Evolutionary conservation across 2,797 vertebrate species (phyloP).

Genomic region (Muscicapa comitata): DNA sequence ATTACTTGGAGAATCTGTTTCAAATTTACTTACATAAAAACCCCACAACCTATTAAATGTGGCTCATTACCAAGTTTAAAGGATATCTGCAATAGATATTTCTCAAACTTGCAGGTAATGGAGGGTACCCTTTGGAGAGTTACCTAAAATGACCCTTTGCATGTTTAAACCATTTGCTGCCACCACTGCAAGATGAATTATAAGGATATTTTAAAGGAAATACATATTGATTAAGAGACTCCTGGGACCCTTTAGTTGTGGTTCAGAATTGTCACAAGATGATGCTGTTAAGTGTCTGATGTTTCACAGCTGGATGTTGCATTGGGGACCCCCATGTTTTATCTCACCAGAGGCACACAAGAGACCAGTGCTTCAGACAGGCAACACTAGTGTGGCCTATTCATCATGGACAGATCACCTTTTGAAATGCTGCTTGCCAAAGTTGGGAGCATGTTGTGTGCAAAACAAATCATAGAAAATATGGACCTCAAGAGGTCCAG

Average conservation of each 20-base stretch:
- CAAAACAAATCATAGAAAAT: not conserved
- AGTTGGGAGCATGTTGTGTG: not conserved
- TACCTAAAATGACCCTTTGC: slow-evolving; percentile 50
- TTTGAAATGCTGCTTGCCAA: not conserved
- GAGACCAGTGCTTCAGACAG: not conserved
- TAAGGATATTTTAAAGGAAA: not conserved
- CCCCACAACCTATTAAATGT: slow-evolving; percentile 24
- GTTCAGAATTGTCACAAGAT: not conserved
- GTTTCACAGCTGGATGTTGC: not conserved
- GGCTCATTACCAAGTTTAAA: slow-evolving; percentile 45
- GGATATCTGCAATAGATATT: slow-evolving; percentile 40
- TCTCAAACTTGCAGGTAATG: slow-evolving; percentile 31
- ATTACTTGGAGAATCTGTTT: slow-evolving; percentile 61
- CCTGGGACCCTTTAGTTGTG: not conserved
- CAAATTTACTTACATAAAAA: slow-evolving; percentile 43
- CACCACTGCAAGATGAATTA: slow-evolving; percentile 5
- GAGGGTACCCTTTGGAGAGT: slow-evolving; percentile 4
- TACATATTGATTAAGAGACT: not conserved
- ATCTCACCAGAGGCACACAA: not conserved
- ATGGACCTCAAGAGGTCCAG: not conserved
- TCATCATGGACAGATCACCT: not conserved
- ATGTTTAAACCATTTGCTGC: slow-evolving; percentile 9
- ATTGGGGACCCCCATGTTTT: not conserved
- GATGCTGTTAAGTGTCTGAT: not conserved
- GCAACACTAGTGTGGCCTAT: rapidly evolving